Percentiles rank a stretch among this genome's conserved stretches.
Conservation (phyloP, 2,113 vertebrate species). For the Hipposideros armiger region DNA sequence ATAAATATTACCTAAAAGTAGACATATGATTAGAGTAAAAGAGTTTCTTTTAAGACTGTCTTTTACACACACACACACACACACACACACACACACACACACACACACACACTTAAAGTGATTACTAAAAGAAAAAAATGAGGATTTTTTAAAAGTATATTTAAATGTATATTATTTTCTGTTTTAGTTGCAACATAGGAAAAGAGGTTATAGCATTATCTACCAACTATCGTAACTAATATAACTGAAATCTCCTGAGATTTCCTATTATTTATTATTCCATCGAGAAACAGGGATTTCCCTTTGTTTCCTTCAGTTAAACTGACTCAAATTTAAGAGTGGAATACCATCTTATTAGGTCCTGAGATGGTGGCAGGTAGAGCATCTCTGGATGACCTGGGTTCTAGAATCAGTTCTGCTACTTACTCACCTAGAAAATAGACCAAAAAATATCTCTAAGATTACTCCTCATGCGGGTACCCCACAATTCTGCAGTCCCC, state of each 20-base stretch:
- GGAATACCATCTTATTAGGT: not conserved
- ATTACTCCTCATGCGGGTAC: not conserved
- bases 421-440: not conserved
- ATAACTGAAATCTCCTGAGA: not conserved
- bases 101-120: not conserved
- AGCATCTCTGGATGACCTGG: not conserved
- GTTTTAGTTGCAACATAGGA: not conserved
- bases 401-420: not conserved
- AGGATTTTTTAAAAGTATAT: not conserved
- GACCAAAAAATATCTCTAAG: not conserved
- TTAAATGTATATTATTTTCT: not conserved
- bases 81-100: too few species aligned
- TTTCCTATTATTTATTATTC: conserved; percentile 30
- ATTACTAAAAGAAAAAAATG: not conserved
- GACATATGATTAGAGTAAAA: not conserved
- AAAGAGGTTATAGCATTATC: not conserved
- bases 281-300: not conserved
- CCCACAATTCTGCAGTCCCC: not conserved
- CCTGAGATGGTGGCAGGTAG: not conserved
- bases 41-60: not conserved
- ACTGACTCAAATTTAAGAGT: not conserved
- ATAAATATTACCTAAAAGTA: conserved; percentile 48
- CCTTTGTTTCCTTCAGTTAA: not conserved
- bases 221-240: conserved; percentile 20
- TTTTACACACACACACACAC: not conserved